A percentile compares a stretch with the other conserved stretches of the same genome.
phyloP scores from a whole-genome alignment of 2,113 vertebrate genomes.

The Tenrec ecaudatus region DNA sequence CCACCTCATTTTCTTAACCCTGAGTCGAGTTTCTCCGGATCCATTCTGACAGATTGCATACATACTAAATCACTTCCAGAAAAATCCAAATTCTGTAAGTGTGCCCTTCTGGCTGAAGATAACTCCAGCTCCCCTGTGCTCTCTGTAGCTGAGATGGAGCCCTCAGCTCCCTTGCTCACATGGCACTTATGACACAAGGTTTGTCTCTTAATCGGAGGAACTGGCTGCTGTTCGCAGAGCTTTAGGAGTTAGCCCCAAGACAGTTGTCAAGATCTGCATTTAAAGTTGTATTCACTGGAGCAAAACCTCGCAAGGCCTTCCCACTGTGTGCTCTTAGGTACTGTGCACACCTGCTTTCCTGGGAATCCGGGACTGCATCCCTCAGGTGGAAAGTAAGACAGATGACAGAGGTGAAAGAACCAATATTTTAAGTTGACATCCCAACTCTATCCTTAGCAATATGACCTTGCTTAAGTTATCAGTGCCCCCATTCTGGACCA shows the following conservation, averaged over 20 bases:
- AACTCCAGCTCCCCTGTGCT: not conserved
- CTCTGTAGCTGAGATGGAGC: not conserved
- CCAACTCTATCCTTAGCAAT: not conserved
- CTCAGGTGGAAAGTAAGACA: not conserved
- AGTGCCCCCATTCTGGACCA: not conserved
- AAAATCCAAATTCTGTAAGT: constrained; percentile 18
- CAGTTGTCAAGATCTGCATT: constrained; percentile 3
- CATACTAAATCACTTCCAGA: not conserved
- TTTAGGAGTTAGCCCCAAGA: constrained; percentile 22
- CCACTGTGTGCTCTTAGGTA: not conserved
- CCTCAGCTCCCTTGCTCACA: constrained; percentile 13
- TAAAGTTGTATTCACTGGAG: not conserved
- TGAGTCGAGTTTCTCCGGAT: constrained; percentile 8
- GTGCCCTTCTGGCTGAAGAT: not conserved
- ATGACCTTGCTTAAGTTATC: not conserved
- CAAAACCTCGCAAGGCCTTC: not conserved
- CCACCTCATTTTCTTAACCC: constrained; percentile 45
- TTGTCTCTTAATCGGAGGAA: not conserved
- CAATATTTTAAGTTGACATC: not conserved
- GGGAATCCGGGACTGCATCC: not conserved
- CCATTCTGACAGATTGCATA: constrained; percentile 41
- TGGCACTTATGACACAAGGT: not conserved
- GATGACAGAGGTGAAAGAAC: not conserved
- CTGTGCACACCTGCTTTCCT: not conserved
- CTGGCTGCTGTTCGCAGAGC: not conserved